Evolutionary conservation across 2,888 invertebrate species (phyloP), one percentile per base, ranked within the genome.

Genomic region (Atethmia centrago): DNA sequence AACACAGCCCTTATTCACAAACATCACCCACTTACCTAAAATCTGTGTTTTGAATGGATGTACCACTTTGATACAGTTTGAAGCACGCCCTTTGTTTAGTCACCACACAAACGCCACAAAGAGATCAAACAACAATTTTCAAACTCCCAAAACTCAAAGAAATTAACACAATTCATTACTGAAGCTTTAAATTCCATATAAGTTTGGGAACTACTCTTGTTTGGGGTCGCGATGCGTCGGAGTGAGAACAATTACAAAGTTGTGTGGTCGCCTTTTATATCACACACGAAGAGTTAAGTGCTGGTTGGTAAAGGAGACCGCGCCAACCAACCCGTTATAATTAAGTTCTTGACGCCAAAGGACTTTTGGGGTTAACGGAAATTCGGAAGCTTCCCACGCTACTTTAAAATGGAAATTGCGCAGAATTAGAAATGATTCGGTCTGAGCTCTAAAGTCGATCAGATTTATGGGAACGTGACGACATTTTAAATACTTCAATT

Each of bases 81-180:
- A 25, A 64, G 40, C 14, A 36, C 56, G 19, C 67, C 45, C 53
- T 55, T 55, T 45, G 42, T 75, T 56, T 10, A 75, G n/a, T 47
- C 8, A 49, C 69, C 64, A 62, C 28, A 61, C 3, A 31, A 45
- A 45, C 2, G 21, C 49, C 76, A 42, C 68, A 77, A 58, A 61
- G 65, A 69, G 67, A 66, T 77, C 69, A 75, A 70, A 79, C 65
- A 78, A 68, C 71, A 51, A 53, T 63, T 63, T 72, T 7, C 40
- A 71, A 81, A 59, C 66, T 53, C 49, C 28, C 47, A 69, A 71
- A 80, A 82, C 82, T 79, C 74, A 61, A 79, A 80, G 80, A 85
- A 80, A 83, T 86, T 82, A 85, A 78, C 71, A 71, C 77, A 83
- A 85, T 85, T 85, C 68, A 87, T 85, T 85, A 81, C 81, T 21